Evolutionary conservation across 2,113 vertebrate species (phyloP), one percentile per base, ranked within the genome.

Genomic region (Ranitomeya imitator): DNA sequence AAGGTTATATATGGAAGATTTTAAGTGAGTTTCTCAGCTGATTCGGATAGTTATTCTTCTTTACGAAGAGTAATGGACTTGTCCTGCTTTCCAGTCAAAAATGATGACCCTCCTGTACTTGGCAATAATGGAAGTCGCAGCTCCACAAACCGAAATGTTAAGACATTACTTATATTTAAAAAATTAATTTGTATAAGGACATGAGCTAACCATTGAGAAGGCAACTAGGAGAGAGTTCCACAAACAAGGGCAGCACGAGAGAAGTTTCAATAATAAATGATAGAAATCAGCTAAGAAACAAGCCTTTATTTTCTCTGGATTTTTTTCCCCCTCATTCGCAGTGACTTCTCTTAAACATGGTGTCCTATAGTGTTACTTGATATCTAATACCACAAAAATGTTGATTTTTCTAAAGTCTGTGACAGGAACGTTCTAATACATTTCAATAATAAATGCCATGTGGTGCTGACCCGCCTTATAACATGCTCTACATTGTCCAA

Each of bases 401-500:
- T 87, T 86, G 91, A 91, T 95, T 96, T 45, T 95, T 94, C 92
- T 94, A 93, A 93, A 92, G 91, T 90, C 91, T 91, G 86, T 92
- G 90, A 88, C 92, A 90, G 83, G 77, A 85, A 89, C 88, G 83
- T 93, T 91, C 92, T 89, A 93, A 93, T 94, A 94, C 93, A 94
- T 94, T 92, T 91, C 93, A 93, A 89, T 92, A 93, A 93, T 96
- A 96, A 96, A 91, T 94, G 94, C 94, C 95, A 95, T 96, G 94
- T 95, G 94, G 91, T 90, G 85, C 89, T 93, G 93, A 92, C 91
- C 93, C 94, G 92, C 93, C 86, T 90, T 91, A 93, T 94, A 95
- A 94, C 92, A 92, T 94, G 94, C 93, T 95, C 96, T 95, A 93
- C 92, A 94, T 95, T 96, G 96, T 96, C 93, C 93, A 92, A 93